Base-by-base conservation (phyloP, 2,113 vertebrate genomes). In the Seriola rivoliana region DNA sequence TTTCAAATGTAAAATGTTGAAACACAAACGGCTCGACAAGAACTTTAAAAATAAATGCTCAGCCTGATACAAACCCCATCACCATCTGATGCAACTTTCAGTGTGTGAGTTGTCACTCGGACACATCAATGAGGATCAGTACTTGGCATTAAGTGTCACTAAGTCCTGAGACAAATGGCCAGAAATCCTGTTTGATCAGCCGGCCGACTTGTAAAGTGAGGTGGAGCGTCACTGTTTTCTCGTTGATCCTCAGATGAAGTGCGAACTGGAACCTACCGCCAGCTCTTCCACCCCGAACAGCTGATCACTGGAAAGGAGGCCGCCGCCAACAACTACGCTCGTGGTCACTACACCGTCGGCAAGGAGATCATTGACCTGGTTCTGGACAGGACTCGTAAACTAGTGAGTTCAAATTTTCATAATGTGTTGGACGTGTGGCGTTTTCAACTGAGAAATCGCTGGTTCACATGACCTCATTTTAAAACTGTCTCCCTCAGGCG, bases 311-410 rank as follows among this genome's bases (percentile, higher is more conserved):
- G 96, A 14, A 97, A 97, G 73, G 96, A 97, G 66, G 96, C 97
- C n/a, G 96, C 96, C 1, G 96, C 96, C 69, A 97, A 97, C 84
- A 97, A 97, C 74, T 97, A 97, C 42, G 96, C 96, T 52, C 94
- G 96, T 0, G 96, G 94, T 4, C 93, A 95, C 85, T 94, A 94
- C 89, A 94, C 94, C 0, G 86, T 94, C 0, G 94, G 94, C 44
- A 94, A 94, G 42, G 94, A 94, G 79, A 92, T 94, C 81, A 94
- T 94, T 2, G 94, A 94, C 60, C 76, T 95, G 50, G 94, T 94
- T 59, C 85, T 95, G 5, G 94, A 95, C 84, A 81, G 94, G 14
- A 93, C 84, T 1, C 93, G 94, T 21, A 95, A 95, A 82, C 91
- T 95, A 86, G 94, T 95, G 42, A 64, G 87, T 8, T 62, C 1